A percentile compares a stretch with the other conserved stretches of the same genome.
Evolutionary conservation across 2,888 invertebrate species (phyloP).

Genomic region (Oxyteleia sp.): DNA sequence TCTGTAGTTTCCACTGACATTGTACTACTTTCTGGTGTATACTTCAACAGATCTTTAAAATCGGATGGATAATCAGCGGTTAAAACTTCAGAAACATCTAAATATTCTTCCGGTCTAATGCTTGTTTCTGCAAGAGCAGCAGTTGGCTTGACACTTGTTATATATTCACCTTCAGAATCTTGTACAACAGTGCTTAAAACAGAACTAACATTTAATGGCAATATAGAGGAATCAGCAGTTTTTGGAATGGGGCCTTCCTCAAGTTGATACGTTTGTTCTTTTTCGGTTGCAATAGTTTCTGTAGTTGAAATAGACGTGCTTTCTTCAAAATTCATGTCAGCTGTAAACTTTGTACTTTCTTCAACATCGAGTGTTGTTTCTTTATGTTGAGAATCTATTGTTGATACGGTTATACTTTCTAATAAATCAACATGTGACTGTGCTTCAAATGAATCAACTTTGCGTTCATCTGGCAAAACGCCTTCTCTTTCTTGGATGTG

Average conservation of each 20-base stretch:
- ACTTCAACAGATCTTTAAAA: conserved; percentile 89
- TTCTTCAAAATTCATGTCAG: conserved; percentile 90
- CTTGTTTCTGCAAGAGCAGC: conserved; percentile 89
- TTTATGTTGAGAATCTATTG: conserved; percentile 91
- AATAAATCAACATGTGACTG: conserved; percentile 83
- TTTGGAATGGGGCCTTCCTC: conserved; percentile 85
- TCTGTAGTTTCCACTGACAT: conserved; percentile 89
- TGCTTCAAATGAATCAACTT: conserved; percentile 81
- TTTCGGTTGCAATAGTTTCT: conserved; percentile 90
- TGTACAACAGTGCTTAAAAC: conserved; percentile 89
- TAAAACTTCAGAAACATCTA: conserved; percentile 90
- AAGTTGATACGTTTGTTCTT: conserved; percentile 89
- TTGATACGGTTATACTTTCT: conserved; percentile 89
- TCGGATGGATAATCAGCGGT: conserved; percentile 89
- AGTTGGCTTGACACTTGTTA: conserved; percentile 88
- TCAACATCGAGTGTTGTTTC: conserved; percentile 89
- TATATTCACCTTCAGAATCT: conserved; percentile 90
- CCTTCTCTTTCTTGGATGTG: conserved; percentile 91
- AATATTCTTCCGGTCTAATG: conserved; percentile 89
- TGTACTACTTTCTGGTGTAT: conserved; percentile 88
- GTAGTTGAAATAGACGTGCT: conserved; percentile 90
- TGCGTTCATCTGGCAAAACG: conserved; percentile 86
- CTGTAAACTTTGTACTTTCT: conserved; percentile 88
- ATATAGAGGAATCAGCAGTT: conserved; percentile 86
- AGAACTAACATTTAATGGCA: conserved; percentile 89